Evolutionary conservation across 2,113 vertebrate species (phyloP).

Genomic region (Peromyscus polionotus): DNA sequence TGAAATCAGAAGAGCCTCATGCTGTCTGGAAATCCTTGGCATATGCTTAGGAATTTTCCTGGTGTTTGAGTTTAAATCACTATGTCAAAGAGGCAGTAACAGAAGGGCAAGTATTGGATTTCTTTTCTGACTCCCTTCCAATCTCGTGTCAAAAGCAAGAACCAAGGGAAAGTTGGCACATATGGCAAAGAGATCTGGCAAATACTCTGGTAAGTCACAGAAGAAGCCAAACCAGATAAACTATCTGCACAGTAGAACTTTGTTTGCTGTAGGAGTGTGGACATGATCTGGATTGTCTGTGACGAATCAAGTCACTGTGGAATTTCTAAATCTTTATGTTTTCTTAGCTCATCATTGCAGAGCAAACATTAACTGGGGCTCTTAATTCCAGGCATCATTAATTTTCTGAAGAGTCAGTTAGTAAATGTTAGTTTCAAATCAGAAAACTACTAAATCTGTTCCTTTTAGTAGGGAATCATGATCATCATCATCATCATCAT

Average conservation of each 20-base stretch:
- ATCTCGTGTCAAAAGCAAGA: conserved; percentile 32
- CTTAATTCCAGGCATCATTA: conserved; percentile 60
- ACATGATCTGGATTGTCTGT: conserved; percentile 52
- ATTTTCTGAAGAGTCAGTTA: conserved; percentile 55
- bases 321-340: conserved; percentile 46
- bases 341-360: conserved; percentile 7
- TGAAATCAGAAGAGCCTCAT: conserved; percentile 23
- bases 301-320: conserved; percentile 28
- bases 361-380: conserved; percentile 49
- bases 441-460: conserved; percentile 49
- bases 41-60: conserved; percentile 40
- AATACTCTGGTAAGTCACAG: background rate
- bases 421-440: conserved; percentile 53
- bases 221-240: conserved; percentile 57
- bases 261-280: background rate
- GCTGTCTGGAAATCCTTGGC: background rate
- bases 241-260: conserved; percentile 4
- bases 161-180: conserved; percentile 54
- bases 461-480: conserved; percentile 38
- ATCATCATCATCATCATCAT: background rate
- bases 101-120: conserved; percentile 51
- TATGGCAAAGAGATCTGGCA: conserved; percentile 47
- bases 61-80: background rate
- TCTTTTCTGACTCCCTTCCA: conserved; percentile 54
- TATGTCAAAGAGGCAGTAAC: conserved; percentile 56